Percentiles rank a stretch among this genome's conserved stretches.
Conservation (phyloP, 2,888 invertebrate genomes). For the Actias luna region DNA sequence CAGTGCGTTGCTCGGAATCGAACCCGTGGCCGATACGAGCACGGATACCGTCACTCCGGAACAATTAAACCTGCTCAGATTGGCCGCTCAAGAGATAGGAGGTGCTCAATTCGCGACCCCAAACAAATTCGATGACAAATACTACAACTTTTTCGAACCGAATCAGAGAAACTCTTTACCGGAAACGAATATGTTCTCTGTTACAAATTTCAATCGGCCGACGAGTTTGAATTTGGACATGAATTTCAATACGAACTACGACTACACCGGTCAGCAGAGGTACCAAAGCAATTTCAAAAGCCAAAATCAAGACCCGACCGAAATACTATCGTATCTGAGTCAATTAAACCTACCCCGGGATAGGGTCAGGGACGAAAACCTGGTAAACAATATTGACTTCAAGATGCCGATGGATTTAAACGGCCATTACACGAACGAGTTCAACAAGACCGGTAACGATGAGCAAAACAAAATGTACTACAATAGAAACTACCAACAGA, state of each 20-base stretch:
- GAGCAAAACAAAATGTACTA: conserved; percentile 64
- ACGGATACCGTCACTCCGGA: conserved; percentile 64
- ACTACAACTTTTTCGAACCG: conserved; percentile 71
- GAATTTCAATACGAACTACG: conserved; percentile 59
- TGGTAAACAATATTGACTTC: conserved; percentile 56
- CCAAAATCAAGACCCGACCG: conserved; percentile 56
- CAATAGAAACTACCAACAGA: conserved; percentile 57
- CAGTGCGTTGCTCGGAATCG: conserved; percentile 53
- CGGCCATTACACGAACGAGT: conserved; percentile 60
- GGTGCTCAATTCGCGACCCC: conserved; percentile 71
- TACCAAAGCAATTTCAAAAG: conserved; percentile 63
- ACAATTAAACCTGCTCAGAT: conserved; percentile 69
- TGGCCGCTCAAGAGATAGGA: conserved; percentile 78
- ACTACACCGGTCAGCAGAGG: conserved; percentile 59
- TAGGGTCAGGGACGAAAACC: conserved; percentile 52
- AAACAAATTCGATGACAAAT: conserved; percentile 65
- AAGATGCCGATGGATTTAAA: conserved; percentile 65
- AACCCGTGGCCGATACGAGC: conserved; percentile 52
- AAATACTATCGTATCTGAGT: conserved; percentile 62
- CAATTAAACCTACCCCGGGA: conserved; percentile 61
- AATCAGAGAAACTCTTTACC: conserved; percentile 74
- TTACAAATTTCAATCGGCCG: conserved; percentile 59
- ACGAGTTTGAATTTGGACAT: conserved; percentile 70
- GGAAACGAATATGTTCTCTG: conserved; percentile 60
- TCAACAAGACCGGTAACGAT: conserved; percentile 45